Evolutionary conservation across 1,140 invertebrate species (phyloP), one percentile per base, ranked within the genome.

Genomic region (Pogonomyrmex barbatus): DNA sequence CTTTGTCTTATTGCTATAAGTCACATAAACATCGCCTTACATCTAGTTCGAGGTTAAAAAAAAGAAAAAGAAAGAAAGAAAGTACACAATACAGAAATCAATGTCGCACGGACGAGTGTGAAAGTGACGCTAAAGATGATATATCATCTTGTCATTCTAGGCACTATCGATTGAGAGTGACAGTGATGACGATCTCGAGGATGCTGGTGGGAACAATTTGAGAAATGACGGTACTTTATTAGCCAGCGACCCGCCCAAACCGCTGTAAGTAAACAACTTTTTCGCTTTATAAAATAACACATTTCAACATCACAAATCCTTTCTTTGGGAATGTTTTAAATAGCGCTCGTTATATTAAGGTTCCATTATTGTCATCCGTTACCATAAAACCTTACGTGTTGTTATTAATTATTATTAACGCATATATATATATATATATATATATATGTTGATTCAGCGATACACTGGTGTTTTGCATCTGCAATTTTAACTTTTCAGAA

Each of bases 201-300:
- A 96, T 81, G 95, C 96, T 60, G 96, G 95, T 67, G 96, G 96
- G 81, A 96, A 95, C 39, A 95, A 95, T 54, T 94, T 95, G 52
- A 96, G 97, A 85, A 98, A 98, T 92, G 98, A 99, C 95, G 99
- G 99, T 71, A 99, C 99, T 1, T 95, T 99, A 45, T 96, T 99
- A 6, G 99, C 99, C 54, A 99, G 98, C 92, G 99, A 99, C 95
- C 98, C 98, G 36, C 98, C 98, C 4, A 98, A 99, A 94, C 98
- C 99, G 90, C 96, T 99, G 98, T 99, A 96, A 98, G 98, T 97
- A 86, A 33, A 65, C 4, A 5, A 54, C 24, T 58, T 86, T 8
- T 5, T 4, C 36, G 47, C n/a, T 73, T 60, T 4, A 4, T 56
- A 36, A 30, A 67, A 2, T 83, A 67, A 79, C n/a, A 79, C n/a